Conservation (phyloP, 2,113 vertebrate genomes). For the Ivindomyrus marchei region DNA sequence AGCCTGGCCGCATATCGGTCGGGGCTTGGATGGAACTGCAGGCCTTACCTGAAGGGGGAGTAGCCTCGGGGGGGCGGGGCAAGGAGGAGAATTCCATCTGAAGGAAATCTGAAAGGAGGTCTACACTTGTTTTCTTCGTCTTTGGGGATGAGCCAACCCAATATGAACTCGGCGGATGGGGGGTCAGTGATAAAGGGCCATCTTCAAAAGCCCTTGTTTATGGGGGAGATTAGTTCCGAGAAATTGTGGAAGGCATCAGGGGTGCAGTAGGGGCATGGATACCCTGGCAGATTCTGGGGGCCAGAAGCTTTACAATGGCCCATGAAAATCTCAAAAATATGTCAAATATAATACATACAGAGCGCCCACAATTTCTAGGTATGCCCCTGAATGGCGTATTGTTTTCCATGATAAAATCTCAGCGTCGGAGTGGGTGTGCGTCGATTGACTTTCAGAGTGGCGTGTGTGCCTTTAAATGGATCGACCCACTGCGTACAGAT, state of each 20-base stretch:
- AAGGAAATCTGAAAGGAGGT: conserved; percentile 34
- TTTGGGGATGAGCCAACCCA: background rate
- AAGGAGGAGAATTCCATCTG: conserved; percentile 38
- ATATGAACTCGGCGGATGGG: background rate
- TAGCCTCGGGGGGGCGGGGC: background rate
- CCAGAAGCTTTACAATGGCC: background rate
- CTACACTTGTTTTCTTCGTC: background rate
- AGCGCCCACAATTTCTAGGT: background rate
- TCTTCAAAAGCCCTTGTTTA: background rate
- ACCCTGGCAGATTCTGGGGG: background rate
- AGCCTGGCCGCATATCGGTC: conserved; percentile 27
- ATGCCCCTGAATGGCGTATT: background rate
- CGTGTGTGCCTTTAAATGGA: background rate
- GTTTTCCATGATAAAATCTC: background rate
- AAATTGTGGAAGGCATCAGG: background rate
- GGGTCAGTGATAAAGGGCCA: background rate
- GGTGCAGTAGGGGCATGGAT: background rate
- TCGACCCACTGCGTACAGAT: background rate
- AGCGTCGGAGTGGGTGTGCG: background rate
- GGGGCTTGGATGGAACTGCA: conserved; percentile 22
- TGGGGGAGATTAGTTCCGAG: background rate
- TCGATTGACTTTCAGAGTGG: background rate
- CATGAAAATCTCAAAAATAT: background rate
- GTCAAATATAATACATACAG: background rate
- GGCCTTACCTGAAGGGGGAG: conserved; percentile 21